These are phyloP conservation scores for Lutraria rhynchaena DNA, from an alignment of 1,140 invertebrate genomes.

Conservation along the genomic window DNA sequence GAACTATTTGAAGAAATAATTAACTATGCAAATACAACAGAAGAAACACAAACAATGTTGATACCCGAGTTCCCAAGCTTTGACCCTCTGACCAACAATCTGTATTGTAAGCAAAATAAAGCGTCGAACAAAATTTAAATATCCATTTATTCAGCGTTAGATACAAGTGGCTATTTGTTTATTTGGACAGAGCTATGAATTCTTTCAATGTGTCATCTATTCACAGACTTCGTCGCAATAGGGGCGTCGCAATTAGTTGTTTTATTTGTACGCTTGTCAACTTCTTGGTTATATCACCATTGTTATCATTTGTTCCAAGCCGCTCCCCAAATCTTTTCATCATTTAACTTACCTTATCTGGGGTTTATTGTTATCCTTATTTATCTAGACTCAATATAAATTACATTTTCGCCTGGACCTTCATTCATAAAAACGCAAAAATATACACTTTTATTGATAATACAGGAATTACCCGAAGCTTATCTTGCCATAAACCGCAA, in stretches of 20 bases:
- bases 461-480: background rate
- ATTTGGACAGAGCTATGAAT: too few species aligned
- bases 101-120: too few species aligned
- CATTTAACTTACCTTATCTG: slow-evolving; percentile 19
- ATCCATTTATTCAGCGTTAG: too few species aligned
- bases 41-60: too few species aligned
- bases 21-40: too few species aligned
- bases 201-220: too few species aligned
- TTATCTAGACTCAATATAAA: slow-evolving; percentile 2
- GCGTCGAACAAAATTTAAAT: too few species aligned
- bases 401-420: slow-evolving; percentile 3
- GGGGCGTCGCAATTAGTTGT: background rate
- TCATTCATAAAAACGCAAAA: slow-evolving; percentile 18
- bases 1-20: too few species aligned
- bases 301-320: slow-evolving; percentile 1
- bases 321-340: slow-evolving; percentile 3
- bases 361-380: background rate
- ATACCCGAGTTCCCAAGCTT: too few species aligned
- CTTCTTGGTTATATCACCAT: background rate
- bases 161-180: too few species aligned
- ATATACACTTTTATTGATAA: slow-evolving; percentile 3
- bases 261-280: slow-evolving; percentile 12
- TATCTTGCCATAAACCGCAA: background rate
- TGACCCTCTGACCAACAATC: too few species aligned
- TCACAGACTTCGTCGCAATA: background rate